A percentile compares a stretch with the other conserved stretches of the same genome.
Evolutionary conservation across 2,113 vertebrate genomes (phyloP).

Genomic region (Octodon degus): DNA sequence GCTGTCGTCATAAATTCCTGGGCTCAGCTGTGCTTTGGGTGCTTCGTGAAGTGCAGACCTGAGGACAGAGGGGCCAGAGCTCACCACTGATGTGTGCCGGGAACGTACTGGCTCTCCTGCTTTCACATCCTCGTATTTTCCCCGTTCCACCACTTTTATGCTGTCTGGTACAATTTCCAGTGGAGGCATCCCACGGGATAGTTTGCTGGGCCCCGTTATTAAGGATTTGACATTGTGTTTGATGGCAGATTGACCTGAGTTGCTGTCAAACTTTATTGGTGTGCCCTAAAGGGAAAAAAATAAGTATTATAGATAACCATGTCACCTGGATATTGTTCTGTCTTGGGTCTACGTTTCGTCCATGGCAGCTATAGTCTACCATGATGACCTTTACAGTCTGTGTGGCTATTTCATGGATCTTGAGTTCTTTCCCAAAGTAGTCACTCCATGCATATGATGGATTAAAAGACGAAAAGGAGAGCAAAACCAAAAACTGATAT

Average conservation of each 20-base stretch:
- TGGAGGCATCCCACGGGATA: slow-evolving; percentile 91
- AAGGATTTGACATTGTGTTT: slow-evolving; percentile 99
- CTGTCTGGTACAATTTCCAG: slow-evolving; percentile 91
- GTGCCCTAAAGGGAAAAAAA: slow-evolving; percentile 88
- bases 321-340: not conserved
- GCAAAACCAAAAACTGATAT: not conserved
- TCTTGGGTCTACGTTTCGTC: not conserved
- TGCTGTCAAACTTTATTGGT: slow-evolving; percentile 92
- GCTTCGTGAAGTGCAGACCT: slow-evolving; percentile 96
- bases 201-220: slow-evolving; percentile 95
- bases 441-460: not conserved
- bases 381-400: not conserved
- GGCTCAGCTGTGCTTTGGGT: slow-evolving; percentile 96
- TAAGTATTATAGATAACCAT: not conserved
- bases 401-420: not conserved
- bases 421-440: not conserved
- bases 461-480: not conserved
- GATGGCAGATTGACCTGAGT: slow-evolving; percentile 91
- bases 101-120: slow-evolving; percentile 88
- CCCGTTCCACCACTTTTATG: slow-evolving; percentile 90
- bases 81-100: slow-evolving; percentile 96
- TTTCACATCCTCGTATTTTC: slow-evolving; percentile 96
- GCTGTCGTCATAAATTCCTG: slow-evolving; percentile 96
- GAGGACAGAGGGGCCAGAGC: slow-evolving; percentile 95
- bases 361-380: not conserved